Percentiles rank a stretch among this genome's conserved stretches.
phyloP scores from a whole-genome alignment of 2,888 invertebrate genomes.

The Eristalis pertinax region DNA sequence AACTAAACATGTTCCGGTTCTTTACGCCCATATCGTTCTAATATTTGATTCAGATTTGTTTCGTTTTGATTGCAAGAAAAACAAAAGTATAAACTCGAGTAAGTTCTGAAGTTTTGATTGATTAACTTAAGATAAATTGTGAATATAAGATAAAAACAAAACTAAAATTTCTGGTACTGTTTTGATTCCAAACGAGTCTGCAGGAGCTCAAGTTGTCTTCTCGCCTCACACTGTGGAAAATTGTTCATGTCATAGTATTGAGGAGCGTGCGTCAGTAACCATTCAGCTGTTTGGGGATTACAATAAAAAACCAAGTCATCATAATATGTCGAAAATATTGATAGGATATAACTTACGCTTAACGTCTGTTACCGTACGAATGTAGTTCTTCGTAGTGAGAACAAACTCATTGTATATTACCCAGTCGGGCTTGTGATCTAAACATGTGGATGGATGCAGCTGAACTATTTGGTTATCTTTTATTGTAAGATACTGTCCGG shows the following conservation, averaged over 20 bases:
- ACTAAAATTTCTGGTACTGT: slow-evolving; percentile 93
- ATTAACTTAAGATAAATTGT: slow-evolving; percentile 14
- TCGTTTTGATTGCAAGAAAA: slow-evolving; percentile 16
- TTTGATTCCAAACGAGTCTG: slow-evolving; percentile 93
- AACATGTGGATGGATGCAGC: slow-evolving; percentile 98
- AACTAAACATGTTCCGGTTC: not conserved
- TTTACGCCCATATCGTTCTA: slow-evolving; percentile 6
- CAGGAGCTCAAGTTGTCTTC: slow-evolving; percentile 93
- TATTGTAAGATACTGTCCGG: slow-evolving; percentile 98
- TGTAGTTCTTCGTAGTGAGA: slow-evolving; percentile 99
- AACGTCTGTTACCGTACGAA: slow-evolving; percentile 98
- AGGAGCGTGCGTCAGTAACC: slow-evolving; percentile 97
- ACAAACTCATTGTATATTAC: slow-evolving; percentile 99
- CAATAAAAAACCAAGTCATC: slow-evolving; percentile 37
- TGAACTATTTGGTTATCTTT: slow-evolving; percentile 99
- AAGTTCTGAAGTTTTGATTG: slow-evolving; percentile 9
- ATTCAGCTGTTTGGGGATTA: slow-evolving; percentile 89
- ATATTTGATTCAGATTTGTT: not conserved
- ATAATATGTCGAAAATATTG: not conserved
- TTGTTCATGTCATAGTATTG: slow-evolving; percentile 99
- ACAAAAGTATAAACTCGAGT: not conserved
- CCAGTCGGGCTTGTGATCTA: slow-evolving; percentile 99
- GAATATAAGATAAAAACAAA: slow-evolving; percentile 19
- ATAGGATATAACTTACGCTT: slow-evolving; percentile 89
- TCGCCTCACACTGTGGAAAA: slow-evolving; percentile 99